These are phyloP conservation scores for Archips crataeganus DNA, from an alignment of 2,888 invertebrate genomes.

Conservation along the genomic window DNA sequence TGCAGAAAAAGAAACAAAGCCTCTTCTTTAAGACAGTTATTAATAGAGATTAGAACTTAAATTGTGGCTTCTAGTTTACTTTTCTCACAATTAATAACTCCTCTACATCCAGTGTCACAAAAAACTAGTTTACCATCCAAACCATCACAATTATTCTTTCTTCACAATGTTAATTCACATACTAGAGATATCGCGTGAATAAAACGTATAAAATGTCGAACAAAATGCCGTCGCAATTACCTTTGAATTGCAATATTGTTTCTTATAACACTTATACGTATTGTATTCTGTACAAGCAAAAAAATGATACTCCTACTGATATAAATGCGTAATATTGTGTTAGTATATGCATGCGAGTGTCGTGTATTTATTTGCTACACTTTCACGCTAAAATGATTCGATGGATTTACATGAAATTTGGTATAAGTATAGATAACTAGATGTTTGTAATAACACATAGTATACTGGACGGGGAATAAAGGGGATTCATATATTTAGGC, in stretches of 20 bases:
- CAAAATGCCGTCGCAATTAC: constrained; percentile 31
- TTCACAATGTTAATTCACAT: constrained; percentile 13
- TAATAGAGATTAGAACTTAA: not conserved
- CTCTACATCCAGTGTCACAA: too few relatives aligned
- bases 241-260: not conserved
- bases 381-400: too few relatives aligned
- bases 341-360: too few relatives aligned
- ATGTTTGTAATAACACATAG: too few relatives aligned
- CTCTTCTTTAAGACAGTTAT: too few relatives aligned
- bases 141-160: constrained; percentile 8
- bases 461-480: too few relatives aligned
- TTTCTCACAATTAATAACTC: not conserved
- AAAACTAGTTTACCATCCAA: not conserved
- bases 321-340: too few relatives aligned
- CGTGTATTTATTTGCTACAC: too few relatives aligned
- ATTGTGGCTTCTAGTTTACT: not conserved
- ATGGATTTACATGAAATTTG: too few relatives aligned
- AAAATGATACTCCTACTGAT: not conserved
- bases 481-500: too few relatives aligned
- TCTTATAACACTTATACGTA: not conserved
- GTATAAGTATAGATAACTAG: too few relatives aligned
- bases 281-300: not conserved
- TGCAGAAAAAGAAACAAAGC: too few relatives aligned
- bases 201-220: constrained; percentile 8
- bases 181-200: constrained; percentile 7